Evolutionary conservation across 2,113 vertebrate genomes (phyloP), one percentile per base, ranked within the genome.

Genomic region (Myxocyprinus asiaticus): DNA sequence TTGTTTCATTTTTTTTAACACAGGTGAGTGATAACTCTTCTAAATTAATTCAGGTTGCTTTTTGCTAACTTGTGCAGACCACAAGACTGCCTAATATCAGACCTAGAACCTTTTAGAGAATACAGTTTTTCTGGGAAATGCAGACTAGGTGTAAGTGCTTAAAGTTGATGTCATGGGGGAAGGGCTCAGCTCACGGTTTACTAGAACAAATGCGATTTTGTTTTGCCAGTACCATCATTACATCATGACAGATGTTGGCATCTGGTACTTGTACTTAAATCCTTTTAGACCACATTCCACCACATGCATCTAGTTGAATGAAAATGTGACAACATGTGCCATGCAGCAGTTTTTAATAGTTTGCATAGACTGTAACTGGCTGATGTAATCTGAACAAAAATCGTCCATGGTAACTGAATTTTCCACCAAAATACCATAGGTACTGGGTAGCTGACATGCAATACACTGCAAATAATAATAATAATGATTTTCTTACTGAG

Each of bases 81-180:
- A 45, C 69, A 72, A 22, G 43, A 12, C 59, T 70, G 42, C 67
- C 12, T 12, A 55, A 33, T 22, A 55, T 55, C 14, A 42, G 69
- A 58, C 14, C 10, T 59, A 59, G 53, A 45, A 58, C 53, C 69
- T 72, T 17, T n/a, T 44, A 42, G n/a, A 5, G 45, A 58, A 11
- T 22, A 8, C n/a, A 50, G 14, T 4, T 4, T 43, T 15, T 69
- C 42, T 72, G 53, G 44, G 51, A 72, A 59, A 72, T 72, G 53
- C 69, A 58, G 55, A 33, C 22, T 33, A 70, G 50, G 69, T 56
- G 68, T 70, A 56, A 14, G 51, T 15, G 43, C 4, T 56, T 58
- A 45, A 58, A 45, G 53, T 4, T 72, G 14, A 72, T n/a, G 42
- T 72, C 69, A 72, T 72, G 69, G 43, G 17, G 43, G 17, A 68